Evolutionary conservation across 2,797 vertebrate genomes (phyloP).

Genomic region (Pangasius sanitwongsei): DNA sequence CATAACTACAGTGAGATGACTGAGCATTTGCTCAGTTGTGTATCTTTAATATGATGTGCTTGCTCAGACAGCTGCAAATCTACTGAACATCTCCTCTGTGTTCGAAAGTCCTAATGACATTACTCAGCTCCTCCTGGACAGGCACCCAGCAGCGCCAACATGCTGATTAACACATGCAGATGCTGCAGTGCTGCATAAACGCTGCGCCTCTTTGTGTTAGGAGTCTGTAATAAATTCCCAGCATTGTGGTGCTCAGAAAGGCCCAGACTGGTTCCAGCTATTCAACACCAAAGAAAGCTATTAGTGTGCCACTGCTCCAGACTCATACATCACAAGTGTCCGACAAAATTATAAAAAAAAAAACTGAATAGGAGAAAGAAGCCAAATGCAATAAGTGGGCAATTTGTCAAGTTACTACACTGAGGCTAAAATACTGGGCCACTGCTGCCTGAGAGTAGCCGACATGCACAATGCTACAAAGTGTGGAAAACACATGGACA

Average conservation of each 20-base stretch:
- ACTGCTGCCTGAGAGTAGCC: background rate
- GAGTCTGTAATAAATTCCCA: background rate
- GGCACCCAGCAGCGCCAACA: background rate
- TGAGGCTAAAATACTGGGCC: background rate
- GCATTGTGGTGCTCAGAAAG: background rate
- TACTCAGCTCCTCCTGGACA: background rate
- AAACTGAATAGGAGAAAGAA: background rate
- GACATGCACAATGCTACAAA: background rate
- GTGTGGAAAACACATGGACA: background rate
- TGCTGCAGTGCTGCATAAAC: constrained; percentile 35
- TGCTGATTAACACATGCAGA: constrained; percentile 44
- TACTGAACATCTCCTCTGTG: background rate
- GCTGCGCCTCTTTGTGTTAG: background rate
- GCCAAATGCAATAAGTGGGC: background rate
- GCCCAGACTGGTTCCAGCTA: background rate
- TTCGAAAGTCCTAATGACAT: background rate
- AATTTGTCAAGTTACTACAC: background rate
- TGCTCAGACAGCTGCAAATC: background rate
- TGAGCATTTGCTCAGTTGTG: background rate
- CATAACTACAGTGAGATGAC: background rate
- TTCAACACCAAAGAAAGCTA: background rate
- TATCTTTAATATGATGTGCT: background rate
- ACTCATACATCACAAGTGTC: constrained; percentile 5
- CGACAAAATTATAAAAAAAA: background rate
- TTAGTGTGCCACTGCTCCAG: background rate